Evolutionary conservation across 2,113 vertebrate genomes (phyloP).

Genomic region (Pituophis catenifer): DNA sequence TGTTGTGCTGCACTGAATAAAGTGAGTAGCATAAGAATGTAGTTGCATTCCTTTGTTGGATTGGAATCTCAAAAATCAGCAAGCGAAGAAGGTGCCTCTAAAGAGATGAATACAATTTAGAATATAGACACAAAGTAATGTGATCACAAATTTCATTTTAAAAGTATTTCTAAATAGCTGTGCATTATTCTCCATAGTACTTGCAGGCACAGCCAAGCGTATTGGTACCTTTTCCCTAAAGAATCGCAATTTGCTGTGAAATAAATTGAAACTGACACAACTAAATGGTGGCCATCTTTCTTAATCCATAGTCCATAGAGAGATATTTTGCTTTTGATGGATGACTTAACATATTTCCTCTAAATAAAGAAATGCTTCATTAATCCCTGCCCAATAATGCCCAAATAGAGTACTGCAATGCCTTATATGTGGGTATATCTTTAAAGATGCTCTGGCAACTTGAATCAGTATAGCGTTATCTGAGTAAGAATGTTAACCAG

Average conservation of each 20-base stretch:
- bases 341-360: not conserved
- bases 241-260: not conserved
- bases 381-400: not conserved
- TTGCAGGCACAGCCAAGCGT: not conserved
- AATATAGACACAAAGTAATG: not conserved
- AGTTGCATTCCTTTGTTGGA: conserved; percentile 39
- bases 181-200: not conserved
- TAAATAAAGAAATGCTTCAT: not conserved
- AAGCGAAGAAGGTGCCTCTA: conserved; percentile 34
- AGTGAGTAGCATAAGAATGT: conserved; percentile 33
- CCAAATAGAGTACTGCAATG: not conserved
- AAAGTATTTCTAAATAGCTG: not conserved
- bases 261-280: not conserved
- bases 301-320: not conserved
- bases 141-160: not conserved
- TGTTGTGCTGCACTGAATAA: conserved; percentile 60
- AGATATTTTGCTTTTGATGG: not conserved
- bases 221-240: not conserved
- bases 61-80: not conserved
- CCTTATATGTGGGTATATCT: not conserved
- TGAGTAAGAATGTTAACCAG: not conserved
- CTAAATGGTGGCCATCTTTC: not conserved
- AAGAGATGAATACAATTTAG: not conserved
- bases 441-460: not conserved
- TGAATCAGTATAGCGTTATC: not conserved